Conservation (phyloP, 2,797 vertebrate species). For the Knipowitschia caucasica region DNA sequence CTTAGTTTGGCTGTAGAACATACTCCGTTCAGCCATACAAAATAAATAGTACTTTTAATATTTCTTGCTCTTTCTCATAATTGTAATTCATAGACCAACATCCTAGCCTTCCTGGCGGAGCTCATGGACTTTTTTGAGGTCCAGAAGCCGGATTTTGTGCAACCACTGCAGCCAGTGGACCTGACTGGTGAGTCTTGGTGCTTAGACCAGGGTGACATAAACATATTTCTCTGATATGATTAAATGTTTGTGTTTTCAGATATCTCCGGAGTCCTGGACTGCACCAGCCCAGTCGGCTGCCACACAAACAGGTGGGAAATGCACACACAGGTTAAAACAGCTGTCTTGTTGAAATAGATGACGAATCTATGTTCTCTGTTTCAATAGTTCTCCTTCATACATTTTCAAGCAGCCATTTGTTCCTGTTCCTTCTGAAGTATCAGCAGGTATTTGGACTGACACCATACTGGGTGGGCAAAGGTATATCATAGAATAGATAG, state of each 20-base stretch:
- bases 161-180: conserved; percentile 74
- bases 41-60: no score
- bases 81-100: conserved; percentile 83
- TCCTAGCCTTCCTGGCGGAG: conserved; percentile 85
- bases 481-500: no score
- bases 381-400: conserved; percentile 80
- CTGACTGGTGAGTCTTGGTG: conserved; percentile 69
- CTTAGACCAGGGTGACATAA: background rate
- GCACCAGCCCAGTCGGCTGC: conserved; percentile 71
- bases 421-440: conserved; percentile 72
- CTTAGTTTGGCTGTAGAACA: no score
- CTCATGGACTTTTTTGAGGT: conserved; percentile 86
- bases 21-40: no score
- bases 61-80: no score
- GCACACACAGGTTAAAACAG: no score
- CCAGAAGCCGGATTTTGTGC: conserved; percentile 83
- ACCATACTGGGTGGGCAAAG: no score
- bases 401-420: conserved; percentile 84
- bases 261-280: conserved; percentile 67
- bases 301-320: conserved; percentile 74
- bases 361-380: conserved; percentile 13
- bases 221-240: no score
- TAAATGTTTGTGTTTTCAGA: conserved; percentile 57
- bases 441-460: conserved; percentile 62
- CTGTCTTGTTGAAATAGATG: background rate